Evolutionary conservation across 1,140 invertebrate species (phyloP).

Genomic region (Megalonaias nervosa): DNA sequence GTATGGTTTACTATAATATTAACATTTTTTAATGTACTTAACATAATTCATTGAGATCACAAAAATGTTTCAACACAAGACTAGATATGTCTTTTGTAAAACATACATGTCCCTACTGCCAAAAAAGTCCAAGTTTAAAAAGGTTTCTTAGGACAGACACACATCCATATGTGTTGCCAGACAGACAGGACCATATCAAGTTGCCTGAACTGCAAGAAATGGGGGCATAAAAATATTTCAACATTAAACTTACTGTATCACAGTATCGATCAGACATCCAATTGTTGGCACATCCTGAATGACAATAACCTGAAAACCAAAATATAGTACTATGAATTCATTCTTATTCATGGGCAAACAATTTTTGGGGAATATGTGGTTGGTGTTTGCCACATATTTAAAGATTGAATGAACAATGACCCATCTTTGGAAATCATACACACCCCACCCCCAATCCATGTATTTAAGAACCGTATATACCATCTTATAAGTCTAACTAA

Average conservation of each 20-base stretch:
- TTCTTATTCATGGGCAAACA: not conserved
- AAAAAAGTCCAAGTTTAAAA: not conserved
- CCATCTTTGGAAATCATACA: no score
- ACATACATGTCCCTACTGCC: not conserved
- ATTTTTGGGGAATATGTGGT: no score
- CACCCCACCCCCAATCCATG: no score
- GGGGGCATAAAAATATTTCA: no score
- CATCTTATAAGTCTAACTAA: no score
- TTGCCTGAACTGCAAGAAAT: not conserved
- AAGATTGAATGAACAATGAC: no score
- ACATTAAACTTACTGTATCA: slow-evolving; percentile 68
- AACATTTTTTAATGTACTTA: no score
- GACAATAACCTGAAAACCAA: slow-evolving; percentile 66
- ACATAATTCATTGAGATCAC: no score
- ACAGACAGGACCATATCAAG: not conserved
- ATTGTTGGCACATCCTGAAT: slow-evolving; percentile 72
- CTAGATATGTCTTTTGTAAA: not conserved
- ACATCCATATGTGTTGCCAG: not conserved
- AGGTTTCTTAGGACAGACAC: not conserved
- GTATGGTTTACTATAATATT: no score
- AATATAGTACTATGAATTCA: not conserved
- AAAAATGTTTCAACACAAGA: no score
- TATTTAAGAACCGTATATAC: no score
- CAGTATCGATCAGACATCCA: slow-evolving; percentile 76
- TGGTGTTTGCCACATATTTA: no score